These are phyloP conservation scores for Manis pentadactyla DNA, from an alignment of 2,797 vertebrate genomes.

Conservation along the genomic window DNA sequence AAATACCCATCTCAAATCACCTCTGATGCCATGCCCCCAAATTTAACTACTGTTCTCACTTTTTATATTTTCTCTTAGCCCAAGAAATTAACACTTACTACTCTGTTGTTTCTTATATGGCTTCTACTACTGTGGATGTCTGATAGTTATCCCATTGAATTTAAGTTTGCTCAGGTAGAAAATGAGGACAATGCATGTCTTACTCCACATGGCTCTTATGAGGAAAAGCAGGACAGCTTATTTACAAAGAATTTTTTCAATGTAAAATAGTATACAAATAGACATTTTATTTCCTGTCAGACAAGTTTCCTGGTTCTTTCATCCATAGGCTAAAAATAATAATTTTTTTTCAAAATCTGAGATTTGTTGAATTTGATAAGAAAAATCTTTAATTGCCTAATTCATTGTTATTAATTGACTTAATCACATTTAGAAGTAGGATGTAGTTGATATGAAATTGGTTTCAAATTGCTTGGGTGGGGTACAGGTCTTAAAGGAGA, in stretches of 20 bases:
- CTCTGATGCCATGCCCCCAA: background rate
- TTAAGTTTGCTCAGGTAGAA: background rate
- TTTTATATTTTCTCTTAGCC: background rate
- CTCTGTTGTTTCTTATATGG: background rate
- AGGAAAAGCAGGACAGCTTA: background rate
- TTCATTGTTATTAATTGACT: background rate
- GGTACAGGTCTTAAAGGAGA: background rate
- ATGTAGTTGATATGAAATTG: constrained; percentile 1
- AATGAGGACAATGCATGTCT: background rate
- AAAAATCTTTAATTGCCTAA: background rate
- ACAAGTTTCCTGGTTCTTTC: background rate
- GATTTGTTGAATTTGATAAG: background rate
- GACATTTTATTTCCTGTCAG: background rate
- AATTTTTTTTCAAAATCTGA: background rate
- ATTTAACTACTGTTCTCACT: background rate
- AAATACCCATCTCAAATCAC: background rate
- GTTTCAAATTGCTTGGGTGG: background rate
- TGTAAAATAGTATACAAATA: background rate
- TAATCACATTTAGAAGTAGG: background rate
- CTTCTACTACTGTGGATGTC: background rate
- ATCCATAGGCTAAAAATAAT: background rate
- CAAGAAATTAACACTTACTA: background rate
- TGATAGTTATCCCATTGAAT: background rate
- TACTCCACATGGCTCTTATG: background rate
- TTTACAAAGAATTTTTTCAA: background rate